Base-by-base conservation (phyloP, 2,888 invertebrate species). In the Cynaeus angustus region DNA sequence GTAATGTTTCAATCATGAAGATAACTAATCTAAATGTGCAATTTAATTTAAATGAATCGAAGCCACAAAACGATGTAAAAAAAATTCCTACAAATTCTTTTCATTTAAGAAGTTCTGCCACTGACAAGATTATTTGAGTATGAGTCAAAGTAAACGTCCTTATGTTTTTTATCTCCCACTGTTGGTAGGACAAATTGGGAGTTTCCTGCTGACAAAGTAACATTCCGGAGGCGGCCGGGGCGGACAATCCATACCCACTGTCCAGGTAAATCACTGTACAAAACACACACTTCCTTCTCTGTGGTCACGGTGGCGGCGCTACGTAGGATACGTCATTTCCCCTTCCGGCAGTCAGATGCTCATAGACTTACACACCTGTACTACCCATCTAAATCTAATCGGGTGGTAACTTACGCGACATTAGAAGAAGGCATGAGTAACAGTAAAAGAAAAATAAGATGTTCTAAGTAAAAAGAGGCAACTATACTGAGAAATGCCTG, bases 251-350 rank as follows among this genome's bases (percentile, higher is more conserved):
- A 33, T 50, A 16, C 58, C 53, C 28, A 56, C 55, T 38, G 74
- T 70, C 71, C 76, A 78, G 78, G 78, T 77, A 80, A 81, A 82
- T 82, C 82, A 81, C 81, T 68, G 79, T 73, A 76, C 75, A 80
- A 79, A 79, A 79, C 77, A 78, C 75, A 76, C 75, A 79, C 78
- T 80, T 80, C 81, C 79, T 81, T 75, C 78, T 78, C 71, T 74
- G 64, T 77, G 79, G 81, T 81, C 81, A 82, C 82, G 82, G 81
- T 81, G 80, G 79, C 77, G 81, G 80, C 80, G 80, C 78, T 78
- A 79, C 65, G 76, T 74, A 30, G 59, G 37, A 70, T 66, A 70
- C 70, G 70, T 70, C 70, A 70, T 70, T 70, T 70, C 70, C 70
- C 65, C 28, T 70, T 70, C 70, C 70, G 70, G 70, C 70, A 30